Conservation (phyloP, 2,113 vertebrate species). For the Brachypodius melanocephalos region DNA sequence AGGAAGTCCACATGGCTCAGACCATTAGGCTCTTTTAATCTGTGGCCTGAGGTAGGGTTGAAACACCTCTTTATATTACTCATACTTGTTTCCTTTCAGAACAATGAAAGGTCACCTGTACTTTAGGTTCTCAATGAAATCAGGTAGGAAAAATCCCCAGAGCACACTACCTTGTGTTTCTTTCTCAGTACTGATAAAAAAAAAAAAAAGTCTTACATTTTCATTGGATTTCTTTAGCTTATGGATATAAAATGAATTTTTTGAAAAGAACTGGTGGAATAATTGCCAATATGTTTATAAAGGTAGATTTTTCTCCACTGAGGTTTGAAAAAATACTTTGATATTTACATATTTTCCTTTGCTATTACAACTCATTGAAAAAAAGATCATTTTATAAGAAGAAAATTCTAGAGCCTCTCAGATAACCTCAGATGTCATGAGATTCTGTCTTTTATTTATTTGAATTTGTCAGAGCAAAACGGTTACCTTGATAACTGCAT, state of each 20-base stretch:
- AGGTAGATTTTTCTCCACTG: background rate
- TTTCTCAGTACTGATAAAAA: background rate
- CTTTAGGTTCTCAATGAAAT: background rate
- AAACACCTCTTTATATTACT: background rate
- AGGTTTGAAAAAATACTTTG: background rate
- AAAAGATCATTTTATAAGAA: background rate
- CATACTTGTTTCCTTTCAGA: background rate
- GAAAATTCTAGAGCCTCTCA: background rate
- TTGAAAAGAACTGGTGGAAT: background rate
- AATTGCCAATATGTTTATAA: background rate
- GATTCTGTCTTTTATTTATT: background rate
- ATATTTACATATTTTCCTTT: background rate
- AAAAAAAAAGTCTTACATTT: background rate
- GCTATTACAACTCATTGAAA: background rate
- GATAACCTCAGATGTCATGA: background rate
- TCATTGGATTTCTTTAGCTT: background rate
- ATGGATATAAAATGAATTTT: background rate
- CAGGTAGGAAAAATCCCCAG: background rate
- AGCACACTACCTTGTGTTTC: background rate
- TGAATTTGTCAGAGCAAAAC: background rate
- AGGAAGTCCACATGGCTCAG: background rate
- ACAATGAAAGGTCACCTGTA: background rate
- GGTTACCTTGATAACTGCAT: background rate
- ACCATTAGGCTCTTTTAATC: background rate
- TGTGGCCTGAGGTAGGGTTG: background rate